Evolutionary conservation across 1,140 invertebrate species (phyloP), one percentile per base, ranked within the genome.

Genomic region (Papilio helenus): DNA sequence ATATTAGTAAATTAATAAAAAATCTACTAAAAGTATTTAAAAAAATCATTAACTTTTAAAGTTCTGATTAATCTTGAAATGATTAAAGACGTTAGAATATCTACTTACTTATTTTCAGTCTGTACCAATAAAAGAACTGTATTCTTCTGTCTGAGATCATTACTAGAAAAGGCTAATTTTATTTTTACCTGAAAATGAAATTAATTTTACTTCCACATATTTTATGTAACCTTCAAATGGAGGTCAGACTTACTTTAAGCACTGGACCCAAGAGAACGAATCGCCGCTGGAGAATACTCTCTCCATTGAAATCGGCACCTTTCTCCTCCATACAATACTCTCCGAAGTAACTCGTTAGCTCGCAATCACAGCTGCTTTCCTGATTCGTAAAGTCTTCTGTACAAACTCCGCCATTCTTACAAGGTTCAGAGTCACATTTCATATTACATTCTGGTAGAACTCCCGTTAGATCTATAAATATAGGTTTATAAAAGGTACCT

Each of bases 361-460:
- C 97, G 87, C 98, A 99, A 83, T 99, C 97, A 90, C 98, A 99
- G 8, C 96, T 96, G 80, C 97, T 97, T 82, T 97, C 96, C 76
- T 97, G 97, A 74, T 97, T 96, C n/a, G 96, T 96, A 90, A 99
- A 99, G 89, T 98, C 97, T 91, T 99, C 98, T 10, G 97, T 97
- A 87, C 98, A 99, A 23, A 97, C 95, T 1, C 98, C 98, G 9
- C 97, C 96, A 92, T 99, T 98, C 86, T 98, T 97, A 88, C 98
- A 99, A 0, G 98, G 98, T 74, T 97, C 95, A 0, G 96, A 95
- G 82, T 98, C 97, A 89, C 98, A 99, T 86, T 98, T 97, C 96
- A 98, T 98, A 83, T 97, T 97, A 93, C 98, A 99, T 82, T 97
- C 96, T 2, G 96, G 96, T 20, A 98, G 90, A 0, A 98, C 96